These are phyloP conservation scores for Zygaena filipendulae DNA, from an alignment of 2,888 invertebrate species.

Conservation along the genomic window DNA sequence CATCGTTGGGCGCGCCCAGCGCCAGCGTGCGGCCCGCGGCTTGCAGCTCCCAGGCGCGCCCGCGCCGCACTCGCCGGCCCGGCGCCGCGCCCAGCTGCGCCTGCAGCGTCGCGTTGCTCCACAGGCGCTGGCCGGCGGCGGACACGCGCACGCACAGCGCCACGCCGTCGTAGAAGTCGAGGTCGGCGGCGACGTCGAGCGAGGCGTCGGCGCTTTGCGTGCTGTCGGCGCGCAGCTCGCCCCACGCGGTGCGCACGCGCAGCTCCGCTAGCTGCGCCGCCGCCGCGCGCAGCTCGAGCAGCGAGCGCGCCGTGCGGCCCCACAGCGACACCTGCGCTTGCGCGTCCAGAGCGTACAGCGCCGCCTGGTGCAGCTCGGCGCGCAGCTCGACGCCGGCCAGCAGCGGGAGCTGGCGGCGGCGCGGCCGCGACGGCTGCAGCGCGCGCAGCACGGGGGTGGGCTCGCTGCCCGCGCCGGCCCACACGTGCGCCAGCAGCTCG, in stretches of 20 bases:
- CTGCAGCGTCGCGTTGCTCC: constrained; percentile 5
- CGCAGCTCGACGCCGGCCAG: constrained; percentile 12
- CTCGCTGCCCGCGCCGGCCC: constrained; percentile 42
- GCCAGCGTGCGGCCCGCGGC: constrained; percentile 25
- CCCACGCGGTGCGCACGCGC: constrained; percentile 17
- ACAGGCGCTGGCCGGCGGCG: constrained; percentile 15
- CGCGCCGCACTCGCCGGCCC: constrained; percentile 11
- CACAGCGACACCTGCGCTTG: constrained; percentile 26
- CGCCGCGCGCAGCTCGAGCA: constrained; percentile 18
- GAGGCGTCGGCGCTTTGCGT: constrained; percentile 21
- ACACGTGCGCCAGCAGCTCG: constrained; percentile 45
- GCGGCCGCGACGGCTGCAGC: constrained; percentile 13
- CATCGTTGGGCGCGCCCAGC: constrained; percentile 34
- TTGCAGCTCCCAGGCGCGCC: constrained; percentile 17
- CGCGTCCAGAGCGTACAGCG: constrained; percentile 20
- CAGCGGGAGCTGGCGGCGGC: constrained; percentile 11
- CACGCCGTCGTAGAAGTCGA: constrained; percentile 41
- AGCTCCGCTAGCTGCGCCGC: constrained; percentile 10
- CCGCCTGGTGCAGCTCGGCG: constrained; percentile 17
- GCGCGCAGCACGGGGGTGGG: constrained; percentile 38
- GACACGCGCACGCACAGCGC: constrained; percentile 41
- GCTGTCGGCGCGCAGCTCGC: constrained; percentile 15
- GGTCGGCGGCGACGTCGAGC: constrained; percentile 28
- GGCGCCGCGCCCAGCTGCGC: constrained; percentile 5
- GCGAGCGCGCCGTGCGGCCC: constrained; percentile 25